phyloP scores from a whole-genome alignment of 2,888 invertebrate genomes.

The Zaprionus lineosus region DNA sequence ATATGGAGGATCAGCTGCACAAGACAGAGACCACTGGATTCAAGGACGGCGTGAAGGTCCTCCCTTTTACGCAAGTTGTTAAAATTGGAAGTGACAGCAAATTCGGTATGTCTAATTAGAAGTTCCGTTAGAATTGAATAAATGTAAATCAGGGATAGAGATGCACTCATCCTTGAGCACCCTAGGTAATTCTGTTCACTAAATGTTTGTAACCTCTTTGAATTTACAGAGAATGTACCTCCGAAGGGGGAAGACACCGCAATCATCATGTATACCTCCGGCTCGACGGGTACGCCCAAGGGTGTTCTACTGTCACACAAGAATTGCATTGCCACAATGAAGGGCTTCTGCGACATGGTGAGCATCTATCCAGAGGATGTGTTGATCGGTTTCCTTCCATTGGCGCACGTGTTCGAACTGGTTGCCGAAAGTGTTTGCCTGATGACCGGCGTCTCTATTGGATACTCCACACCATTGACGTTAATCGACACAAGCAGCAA shows the following conservation, averaged over 20 bases:
- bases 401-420: conserved; percentile 98
- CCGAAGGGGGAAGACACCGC: conserved; percentile 92
- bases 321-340: conserved; percentile 91
- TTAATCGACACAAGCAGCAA: conserved; percentile 96
- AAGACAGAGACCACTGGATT: conserved; percentile 88
- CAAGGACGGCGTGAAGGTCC: conserved; percentile 88
- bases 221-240: conserved; percentile 84
- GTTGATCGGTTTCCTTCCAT: conserved; percentile 95
- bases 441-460: conserved; percentile 94
- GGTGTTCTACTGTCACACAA: conserved; percentile 92
- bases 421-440: conserved; percentile 94
- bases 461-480: conserved; percentile 97
- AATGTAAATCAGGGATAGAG: no score
- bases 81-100: conserved; percentile 84
- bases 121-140: no score
- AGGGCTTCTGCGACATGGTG: conserved; percentile 91
- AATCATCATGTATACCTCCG: conserved; percentile 99
- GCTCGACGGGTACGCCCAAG: conserved; percentile 97
- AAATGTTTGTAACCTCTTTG: neutral
- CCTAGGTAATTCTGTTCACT: no score
- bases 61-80: conserved; percentile 89
- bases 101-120: conserved; percentile 81
- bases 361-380: conserved; percentile 89
- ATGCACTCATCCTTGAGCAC: no score
- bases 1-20: conserved; percentile 94